phyloP scores from a whole-genome alignment of 35 echinoderm and acorn worm species.

The Anneissia japonica region DNA sequence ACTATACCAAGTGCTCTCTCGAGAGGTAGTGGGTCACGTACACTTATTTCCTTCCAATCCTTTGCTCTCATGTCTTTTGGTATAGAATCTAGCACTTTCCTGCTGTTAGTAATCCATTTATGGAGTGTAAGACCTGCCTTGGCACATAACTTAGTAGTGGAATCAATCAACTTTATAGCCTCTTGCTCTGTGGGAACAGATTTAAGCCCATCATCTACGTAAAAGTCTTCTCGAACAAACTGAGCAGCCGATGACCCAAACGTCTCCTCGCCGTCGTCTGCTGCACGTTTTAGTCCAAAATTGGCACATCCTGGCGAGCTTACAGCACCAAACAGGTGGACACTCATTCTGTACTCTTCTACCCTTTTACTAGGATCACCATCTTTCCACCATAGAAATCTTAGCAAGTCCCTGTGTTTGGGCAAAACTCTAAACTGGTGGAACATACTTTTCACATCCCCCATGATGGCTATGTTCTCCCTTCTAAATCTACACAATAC shows the following conservation, averaged over 20 bases:
- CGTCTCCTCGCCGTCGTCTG: background rate
- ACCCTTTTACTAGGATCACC: background rate
- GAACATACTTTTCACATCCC: constrained; percentile 47
- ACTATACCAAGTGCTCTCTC: constrained; percentile 20
- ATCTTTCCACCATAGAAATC: constrained; percentile 47
- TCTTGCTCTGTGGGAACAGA: constrained; percentile 12
- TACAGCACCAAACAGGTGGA: constrained; percentile 47
- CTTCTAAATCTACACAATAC: constrained; percentile 40
- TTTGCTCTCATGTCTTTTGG: background rate
- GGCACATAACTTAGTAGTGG: background rate
- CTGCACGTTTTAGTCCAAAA: constrained; percentile 30
- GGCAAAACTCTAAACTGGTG: constrained; percentile 9
- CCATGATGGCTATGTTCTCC: background rate
- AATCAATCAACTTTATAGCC: background rate
- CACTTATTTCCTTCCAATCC: background rate
- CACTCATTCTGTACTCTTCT: constrained; percentile 25
- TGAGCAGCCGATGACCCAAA: constrained; percentile 11
- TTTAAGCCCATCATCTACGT: constrained; percentile 51
- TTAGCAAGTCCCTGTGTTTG: constrained; percentile 6
- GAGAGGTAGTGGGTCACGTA: background rate
- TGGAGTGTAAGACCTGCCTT: background rate
- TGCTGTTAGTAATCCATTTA: constrained; percentile 13
- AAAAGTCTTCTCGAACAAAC: constrained; percentile 30
- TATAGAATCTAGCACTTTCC: background rate
- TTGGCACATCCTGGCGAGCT: constrained; percentile 38